phyloP scores from a whole-genome alignment of 2,888 invertebrate species.

The Malacosoma neustria region DNA sequence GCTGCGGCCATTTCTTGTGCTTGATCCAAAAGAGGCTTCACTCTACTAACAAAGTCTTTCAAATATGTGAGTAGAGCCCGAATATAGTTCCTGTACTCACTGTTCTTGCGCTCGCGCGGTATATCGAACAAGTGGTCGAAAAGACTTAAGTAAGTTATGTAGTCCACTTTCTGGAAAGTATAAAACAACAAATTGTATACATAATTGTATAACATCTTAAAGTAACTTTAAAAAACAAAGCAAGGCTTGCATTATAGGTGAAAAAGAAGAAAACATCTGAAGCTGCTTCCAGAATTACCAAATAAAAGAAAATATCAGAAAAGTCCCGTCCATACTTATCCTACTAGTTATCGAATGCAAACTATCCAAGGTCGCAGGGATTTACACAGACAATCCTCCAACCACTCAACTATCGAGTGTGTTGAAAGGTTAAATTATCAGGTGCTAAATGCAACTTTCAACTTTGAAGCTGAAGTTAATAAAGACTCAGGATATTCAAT shows the following conservation, averaged over 20 bases:
- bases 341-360: too few species aligned
- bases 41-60: constrained; percentile 85
- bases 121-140: constrained; percentile 98
- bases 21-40: constrained; percentile 90
- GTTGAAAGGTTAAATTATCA: background rate
- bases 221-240: background rate
- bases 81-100: constrained; percentile 90
- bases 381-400: too few species aligned
- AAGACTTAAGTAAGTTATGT: constrained; percentile 93
- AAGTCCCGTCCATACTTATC: too few species aligned
- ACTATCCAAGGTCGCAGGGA: too few species aligned
- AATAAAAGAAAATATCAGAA: too few species aligned
- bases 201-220: background rate
- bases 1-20: constrained; percentile 85
- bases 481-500: too few species aligned
- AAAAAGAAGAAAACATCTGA: too few species aligned
- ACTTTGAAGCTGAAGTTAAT: too few species aligned
- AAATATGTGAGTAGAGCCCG: constrained; percentile 89
- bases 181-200: constrained; percentile 1
- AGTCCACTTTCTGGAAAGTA: constrained; percentile 86
- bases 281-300: too few species aligned
- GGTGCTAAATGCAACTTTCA: too few species aligned
- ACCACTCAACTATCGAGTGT: background rate
- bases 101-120: constrained; percentile 91
- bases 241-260: background rate